A percentile compares a stretch with the other conserved stretches of the same genome.
These are phyloP conservation scores for Philopotamus ludificatus DNA, from an alignment of 1,140 invertebrate genomes.

Conservation along the genomic window DNA sequence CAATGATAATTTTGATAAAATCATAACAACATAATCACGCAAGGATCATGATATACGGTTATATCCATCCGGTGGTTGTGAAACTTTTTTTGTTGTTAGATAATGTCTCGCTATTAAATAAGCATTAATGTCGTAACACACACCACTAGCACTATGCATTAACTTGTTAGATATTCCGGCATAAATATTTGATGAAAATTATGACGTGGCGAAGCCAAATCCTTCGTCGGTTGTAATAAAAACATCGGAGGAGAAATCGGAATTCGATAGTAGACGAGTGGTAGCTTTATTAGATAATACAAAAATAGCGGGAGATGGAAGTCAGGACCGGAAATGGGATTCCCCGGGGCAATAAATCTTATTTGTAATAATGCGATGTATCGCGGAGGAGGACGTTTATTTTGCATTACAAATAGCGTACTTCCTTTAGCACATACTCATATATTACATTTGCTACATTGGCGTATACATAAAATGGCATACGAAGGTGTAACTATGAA, in stretches of 20 bases:
- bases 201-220: background rate
- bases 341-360: no score
- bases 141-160: background rate
- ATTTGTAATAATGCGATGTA: background rate
- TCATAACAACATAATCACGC: no score
- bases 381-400: background rate
- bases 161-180: background rate
- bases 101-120: background rate
- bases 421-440: background rate
- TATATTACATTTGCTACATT: background rate
- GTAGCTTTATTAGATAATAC: conserved; percentile 12
- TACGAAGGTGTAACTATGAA: no score
- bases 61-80: background rate
- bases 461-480: background rate
- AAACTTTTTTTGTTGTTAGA: background rate
- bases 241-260: background rate
- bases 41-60: no score
- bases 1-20: no score
- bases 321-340: background rate
- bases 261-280: background rate
- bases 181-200: background rate
- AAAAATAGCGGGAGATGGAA: conserved; percentile 10
- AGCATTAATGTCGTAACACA: background rate
- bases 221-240: no score
- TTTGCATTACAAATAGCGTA: background rate